Conservation (phyloP, 2,797 vertebrate species). For the Nyctalus aviator region DNA sequence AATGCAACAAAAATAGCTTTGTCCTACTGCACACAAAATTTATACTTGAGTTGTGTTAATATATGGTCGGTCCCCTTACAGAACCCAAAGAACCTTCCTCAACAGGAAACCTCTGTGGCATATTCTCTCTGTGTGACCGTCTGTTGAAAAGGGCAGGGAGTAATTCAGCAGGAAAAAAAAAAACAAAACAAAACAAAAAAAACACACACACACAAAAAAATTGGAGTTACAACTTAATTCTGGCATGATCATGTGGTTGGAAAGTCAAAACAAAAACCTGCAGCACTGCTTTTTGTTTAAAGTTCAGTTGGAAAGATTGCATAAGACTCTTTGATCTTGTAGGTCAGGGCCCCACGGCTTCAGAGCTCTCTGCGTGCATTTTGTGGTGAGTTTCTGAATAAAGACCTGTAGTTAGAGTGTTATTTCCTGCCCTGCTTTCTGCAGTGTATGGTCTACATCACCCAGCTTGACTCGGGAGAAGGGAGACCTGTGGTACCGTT, state of each 20-base stretch:
- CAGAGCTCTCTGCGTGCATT: neutral
- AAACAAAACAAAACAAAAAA: neutral
- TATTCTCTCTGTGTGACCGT: neutral
- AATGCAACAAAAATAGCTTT: constrained; percentile 33
- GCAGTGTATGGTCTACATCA: neutral
- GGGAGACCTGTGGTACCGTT: neutral
- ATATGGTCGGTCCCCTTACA: neutral
- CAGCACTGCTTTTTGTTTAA: neutral
- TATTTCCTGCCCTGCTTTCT: neutral
- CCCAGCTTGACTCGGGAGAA: neutral
- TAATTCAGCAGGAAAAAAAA: neutral
- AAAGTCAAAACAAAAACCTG: constrained; percentile 42
- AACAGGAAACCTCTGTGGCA: constrained; percentile 29
- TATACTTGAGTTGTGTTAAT: neutral
- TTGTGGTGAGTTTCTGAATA: neutral
- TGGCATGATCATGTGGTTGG: neutral
- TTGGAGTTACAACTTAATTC: constrained; percentile 31
- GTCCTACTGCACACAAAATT: neutral
- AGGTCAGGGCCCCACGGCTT: neutral
- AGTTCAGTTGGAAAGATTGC: neutral
- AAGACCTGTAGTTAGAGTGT: neutral
- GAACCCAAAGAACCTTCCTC: constrained; percentile 27
- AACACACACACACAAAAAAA: no score
- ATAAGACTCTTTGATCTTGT: neutral
- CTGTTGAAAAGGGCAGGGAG: constrained; percentile 2